Evolutionary conservation across 2,113 vertebrate genomes (phyloP).

Genomic region (Podarcis raffonei): DNA sequence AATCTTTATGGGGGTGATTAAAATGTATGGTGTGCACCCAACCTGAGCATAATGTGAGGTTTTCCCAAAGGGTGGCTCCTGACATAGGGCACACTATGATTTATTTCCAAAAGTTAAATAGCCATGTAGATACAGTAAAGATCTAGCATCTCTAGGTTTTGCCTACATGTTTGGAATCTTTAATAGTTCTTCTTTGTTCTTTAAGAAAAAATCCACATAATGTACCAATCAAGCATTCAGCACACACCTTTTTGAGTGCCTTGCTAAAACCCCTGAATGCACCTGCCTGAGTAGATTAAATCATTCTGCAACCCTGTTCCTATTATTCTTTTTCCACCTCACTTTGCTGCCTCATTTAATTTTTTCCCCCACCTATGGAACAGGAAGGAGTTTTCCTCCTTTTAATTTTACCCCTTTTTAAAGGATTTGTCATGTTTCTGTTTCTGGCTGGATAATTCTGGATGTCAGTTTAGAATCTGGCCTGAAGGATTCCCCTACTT

Average conservation of each 20-base stretch:
- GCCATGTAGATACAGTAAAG: neutral
- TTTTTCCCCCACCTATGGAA: slow-evolving; percentile 36
- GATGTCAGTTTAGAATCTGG: neutral
- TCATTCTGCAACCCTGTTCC: rapidly evolving
- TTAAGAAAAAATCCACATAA: neutral
- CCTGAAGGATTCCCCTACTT: neutral
- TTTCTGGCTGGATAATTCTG: neutral
- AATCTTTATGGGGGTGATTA: too few relatives aligned
- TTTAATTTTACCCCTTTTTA: slow-evolving; percentile 19
- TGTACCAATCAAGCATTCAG: neutral
- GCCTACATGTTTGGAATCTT: slow-evolving; percentile 2
- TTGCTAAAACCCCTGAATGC: slow-evolving; percentile 20
- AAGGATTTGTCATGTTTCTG: slow-evolving; percentile 4
- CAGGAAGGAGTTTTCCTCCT: slow-evolving; percentile 27
- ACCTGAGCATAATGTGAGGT: slow-evolving; percentile 25
- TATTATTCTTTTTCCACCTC: neutral
- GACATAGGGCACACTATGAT: neutral
- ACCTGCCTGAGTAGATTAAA: slow-evolving; percentile 44
- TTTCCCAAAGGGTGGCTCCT: slow-evolving; percentile 19
- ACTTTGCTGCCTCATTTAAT: slow-evolving; percentile 42
- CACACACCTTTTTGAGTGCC: neutral
- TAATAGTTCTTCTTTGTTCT: neutral
- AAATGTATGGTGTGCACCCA: too few relatives aligned
- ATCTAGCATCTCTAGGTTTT: slow-evolving; percentile 3
- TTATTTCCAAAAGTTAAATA: slow-evolving; percentile 24